Percentiles rank a stretch among this genome's conserved stretches.
Evolutionary conservation across 2,888 invertebrate genomes (phyloP).

Genomic region (Thymelicus acteon): DNA sequence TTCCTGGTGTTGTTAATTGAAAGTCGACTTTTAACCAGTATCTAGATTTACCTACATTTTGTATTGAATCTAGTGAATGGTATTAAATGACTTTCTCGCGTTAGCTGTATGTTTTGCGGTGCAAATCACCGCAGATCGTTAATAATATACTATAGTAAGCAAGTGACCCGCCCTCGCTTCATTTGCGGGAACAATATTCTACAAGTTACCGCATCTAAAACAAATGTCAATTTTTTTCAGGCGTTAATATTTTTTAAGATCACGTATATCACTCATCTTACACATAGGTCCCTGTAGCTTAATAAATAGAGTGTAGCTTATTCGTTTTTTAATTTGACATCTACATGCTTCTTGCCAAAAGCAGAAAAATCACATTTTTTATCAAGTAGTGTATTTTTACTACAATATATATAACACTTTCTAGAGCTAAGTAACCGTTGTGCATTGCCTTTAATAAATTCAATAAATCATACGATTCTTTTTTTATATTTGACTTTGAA

Average conservation of each 20-base stretch:
- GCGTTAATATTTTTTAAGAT: no score
- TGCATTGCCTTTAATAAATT: slow-evolving; percentile 52
- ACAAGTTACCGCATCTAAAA: background rate
- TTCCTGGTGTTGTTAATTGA: slow-evolving; percentile 58
- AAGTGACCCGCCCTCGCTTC: slow-evolving; percentile 31
- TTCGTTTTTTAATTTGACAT: no score
- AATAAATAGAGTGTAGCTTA: no score
- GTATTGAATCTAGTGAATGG: slow-evolving; percentile 36
- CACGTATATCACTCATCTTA: no score
- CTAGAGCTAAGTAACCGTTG: slow-evolving; percentile 46
- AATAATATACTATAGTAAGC: background rate
- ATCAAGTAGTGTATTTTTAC: no score
- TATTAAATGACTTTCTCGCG: slow-evolving; percentile 49
- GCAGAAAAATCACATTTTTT: no score
- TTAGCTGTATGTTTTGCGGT: slow-evolving; percentile 39
- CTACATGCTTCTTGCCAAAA: no score
- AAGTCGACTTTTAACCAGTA: slow-evolving; percentile 53
- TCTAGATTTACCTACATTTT: slow-evolving; percentile 38
- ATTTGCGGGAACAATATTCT: background rate
- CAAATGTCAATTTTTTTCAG: background rate
- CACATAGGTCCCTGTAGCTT: no score
- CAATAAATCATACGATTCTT: slow-evolving; percentile 59
- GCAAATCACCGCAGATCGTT: slow-evolving; percentile 5
- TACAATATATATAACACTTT: background rate
- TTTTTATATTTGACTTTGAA: slow-evolving; percentile 68